These are phyloP conservation scores for Lobophora halterata DNA, from an alignment of 2,888 invertebrate species.

Conservation along the genomic window DNA sequence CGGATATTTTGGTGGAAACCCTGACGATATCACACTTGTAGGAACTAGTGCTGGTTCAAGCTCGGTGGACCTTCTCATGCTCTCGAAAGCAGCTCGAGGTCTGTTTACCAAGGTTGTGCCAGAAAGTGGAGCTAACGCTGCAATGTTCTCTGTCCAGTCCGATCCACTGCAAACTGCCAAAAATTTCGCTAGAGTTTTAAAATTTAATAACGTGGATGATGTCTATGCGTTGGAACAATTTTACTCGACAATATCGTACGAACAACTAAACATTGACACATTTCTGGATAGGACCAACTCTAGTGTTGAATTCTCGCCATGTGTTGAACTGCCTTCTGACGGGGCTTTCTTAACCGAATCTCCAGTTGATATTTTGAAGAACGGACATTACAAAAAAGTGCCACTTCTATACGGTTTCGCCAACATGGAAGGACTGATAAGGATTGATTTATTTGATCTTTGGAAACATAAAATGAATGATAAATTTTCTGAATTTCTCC, in stretches of 20 bases:
- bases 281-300: slow-evolving; percentile 19
- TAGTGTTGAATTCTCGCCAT: slow-evolving; percentile 34
- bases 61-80: slow-evolving; percentile 47
- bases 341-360: slow-evolving; percentile 42
- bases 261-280: slow-evolving; percentile 30
- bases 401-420: slow-evolving; percentile 51
- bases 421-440: slow-evolving; percentile 51
- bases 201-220: slow-evolving; percentile 42
- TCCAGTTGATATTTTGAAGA: slow-evolving; percentile 43
- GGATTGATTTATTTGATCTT: slow-evolving; percentile 35
- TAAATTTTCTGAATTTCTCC: slow-evolving; percentile 54
- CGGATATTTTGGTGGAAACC: slow-evolving; percentile 54
- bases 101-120: slow-evolving; percentile 52
- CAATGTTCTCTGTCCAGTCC: slow-evolving; percentile 41
- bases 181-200: slow-evolving; percentile 40
- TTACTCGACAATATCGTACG: slow-evolving; percentile 43
- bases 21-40: slow-evolving; percentile 52
- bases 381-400: slow-evolving; percentile 38
- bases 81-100: slow-evolving; percentile 48
- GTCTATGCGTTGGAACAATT: slow-evolving; percentile 47
- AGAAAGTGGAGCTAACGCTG: slow-evolving; percentile 47
- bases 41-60: slow-evolving; percentile 56
- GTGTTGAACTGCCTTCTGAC: slow-evolving; percentile 31
- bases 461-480: slow-evolving; percentile 49
- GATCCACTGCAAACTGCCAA: slow-evolving; percentile 51